Percentiles rank a stretch among this genome's conserved stretches.
Conservation (phyloP, 2,113 vertebrate species). For the Nothocercus nigrocapillus region DNA sequence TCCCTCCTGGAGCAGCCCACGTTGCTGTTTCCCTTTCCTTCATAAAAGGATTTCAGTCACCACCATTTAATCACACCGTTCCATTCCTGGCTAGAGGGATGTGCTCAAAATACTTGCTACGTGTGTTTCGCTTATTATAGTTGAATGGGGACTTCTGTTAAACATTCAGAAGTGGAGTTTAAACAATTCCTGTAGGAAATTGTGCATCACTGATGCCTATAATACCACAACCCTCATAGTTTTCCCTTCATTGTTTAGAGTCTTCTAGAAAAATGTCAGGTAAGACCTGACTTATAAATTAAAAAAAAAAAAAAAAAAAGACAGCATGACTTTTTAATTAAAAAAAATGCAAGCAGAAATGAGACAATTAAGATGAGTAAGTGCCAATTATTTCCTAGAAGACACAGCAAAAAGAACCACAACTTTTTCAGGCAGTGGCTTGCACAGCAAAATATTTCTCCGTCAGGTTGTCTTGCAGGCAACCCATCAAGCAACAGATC, state of each 20-base stretch:
- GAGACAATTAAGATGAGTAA: neutral
- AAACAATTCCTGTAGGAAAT: neutral
- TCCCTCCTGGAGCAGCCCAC: neutral
- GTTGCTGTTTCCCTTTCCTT: accelerated
- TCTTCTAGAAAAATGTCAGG: neutral
- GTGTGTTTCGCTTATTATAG: neutral
- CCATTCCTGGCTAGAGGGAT: neutral
- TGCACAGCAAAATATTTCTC: neutral
- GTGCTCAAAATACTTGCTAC: neutral
- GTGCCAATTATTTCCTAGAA: neutral
- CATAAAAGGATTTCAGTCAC: neutral
- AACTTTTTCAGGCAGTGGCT: neutral
- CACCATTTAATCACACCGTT: neutral
- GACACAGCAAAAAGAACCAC: neutral
- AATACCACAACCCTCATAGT: accelerated
- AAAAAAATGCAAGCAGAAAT: neutral
- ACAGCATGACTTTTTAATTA: neutral
- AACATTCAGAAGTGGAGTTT: neutral
- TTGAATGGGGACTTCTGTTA: neutral
- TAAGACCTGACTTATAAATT: neutral
- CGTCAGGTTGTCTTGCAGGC: neutral
- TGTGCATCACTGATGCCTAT: neutral
- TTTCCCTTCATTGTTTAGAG: neutral
- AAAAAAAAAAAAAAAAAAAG: neutral
- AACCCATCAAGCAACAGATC: neutral